Percentiles rank a stretch among this genome's conserved stretches.
Evolutionary conservation across 2,797 vertebrate species (phyloP).

Genomic region (Hydrolagus colliei): DNA sequence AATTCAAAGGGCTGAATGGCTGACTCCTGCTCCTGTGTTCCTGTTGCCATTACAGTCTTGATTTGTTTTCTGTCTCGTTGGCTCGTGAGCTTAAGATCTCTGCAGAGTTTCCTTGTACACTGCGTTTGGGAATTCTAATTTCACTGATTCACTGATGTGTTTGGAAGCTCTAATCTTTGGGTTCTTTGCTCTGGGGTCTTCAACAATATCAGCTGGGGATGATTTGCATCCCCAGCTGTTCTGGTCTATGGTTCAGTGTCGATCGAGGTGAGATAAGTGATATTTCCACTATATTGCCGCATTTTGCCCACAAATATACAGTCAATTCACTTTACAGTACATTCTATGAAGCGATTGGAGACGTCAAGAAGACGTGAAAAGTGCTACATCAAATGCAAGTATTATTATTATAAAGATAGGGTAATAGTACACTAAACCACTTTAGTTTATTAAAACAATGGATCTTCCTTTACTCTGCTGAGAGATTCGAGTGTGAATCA

Average conservation of each 20-base stretch:
- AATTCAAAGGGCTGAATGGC: not conserved
- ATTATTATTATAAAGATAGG: not conserved
- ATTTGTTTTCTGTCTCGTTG: not conserved
- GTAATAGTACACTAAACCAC: not conserved
- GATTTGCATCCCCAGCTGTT: not conserved
- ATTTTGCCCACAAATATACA: too few relatives aligned
- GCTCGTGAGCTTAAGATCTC: not conserved
- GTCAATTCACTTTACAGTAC: too few relatives aligned
- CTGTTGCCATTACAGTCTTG: conserved; percentile 4
- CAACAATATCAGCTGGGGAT: not conserved
- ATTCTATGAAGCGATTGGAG: too few relatives aligned
- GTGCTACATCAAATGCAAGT: too few relatives aligned
- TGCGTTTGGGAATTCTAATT: conserved; percentile 8
- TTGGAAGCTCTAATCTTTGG: not conserved
- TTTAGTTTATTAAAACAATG: conserved; percentile 1
- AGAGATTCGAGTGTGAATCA: too few relatives aligned
- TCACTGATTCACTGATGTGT: not conserved
- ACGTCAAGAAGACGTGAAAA: too few relatives aligned
- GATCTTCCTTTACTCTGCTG: not conserved
- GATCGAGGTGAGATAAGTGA: not conserved
- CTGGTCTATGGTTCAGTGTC: not conserved
- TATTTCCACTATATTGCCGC: not conserved
- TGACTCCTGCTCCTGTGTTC: not conserved
- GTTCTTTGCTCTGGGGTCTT: not conserved
- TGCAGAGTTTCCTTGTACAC: not conserved